Evolutionary conservation across 2,888 invertebrate genomes (phyloP).

Genomic region (Melinaea menophilus): DNA sequence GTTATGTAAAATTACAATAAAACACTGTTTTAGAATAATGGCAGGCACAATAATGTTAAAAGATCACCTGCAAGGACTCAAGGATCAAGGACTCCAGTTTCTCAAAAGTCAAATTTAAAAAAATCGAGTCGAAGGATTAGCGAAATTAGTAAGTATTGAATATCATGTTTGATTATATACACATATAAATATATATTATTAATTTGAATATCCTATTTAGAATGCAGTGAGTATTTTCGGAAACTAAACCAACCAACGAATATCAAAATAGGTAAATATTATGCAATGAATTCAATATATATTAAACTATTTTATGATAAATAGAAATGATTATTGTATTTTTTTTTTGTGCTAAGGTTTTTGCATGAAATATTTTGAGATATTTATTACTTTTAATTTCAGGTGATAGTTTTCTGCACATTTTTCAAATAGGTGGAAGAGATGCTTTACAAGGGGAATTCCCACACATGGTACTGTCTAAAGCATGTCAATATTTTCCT

Average conservation of each 20-base stretch:
- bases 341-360: not conserved
- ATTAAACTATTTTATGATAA: not conserved
- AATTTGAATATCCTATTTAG: slow-evolving; percentile 12
- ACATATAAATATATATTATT: not conserved
- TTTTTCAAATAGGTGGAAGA: slow-evolving; percentile 38
- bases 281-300: not conserved
- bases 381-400: not conserved
- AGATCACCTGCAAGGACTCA: not conserved
- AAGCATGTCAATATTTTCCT: not conserved
- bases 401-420: not conserved
- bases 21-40: not conserved
- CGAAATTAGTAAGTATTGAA: slow-evolving; percentile 11
- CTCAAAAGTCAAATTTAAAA: slow-evolving; percentile 43
- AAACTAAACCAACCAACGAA: slow-evolving; percentile 34
- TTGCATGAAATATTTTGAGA: not conserved
- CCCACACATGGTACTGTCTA: slow-evolving; percentile 49
- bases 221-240: slow-evolving; percentile 30
- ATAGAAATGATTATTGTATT: not conserved
- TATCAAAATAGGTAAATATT: slow-evolving; percentile 20
- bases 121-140: slow-evolving; percentile 2
- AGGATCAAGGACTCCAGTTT: not conserved
- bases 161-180: not conserved
- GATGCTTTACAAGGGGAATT: slow-evolving; percentile 45
- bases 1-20: not conserved
- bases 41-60: not conserved